Percentiles rank a stretch among this genome's conserved stretches.
Evolutionary conservation across 2,113 vertebrate species (phyloP).

Genomic region (Mastomys coucha): DNA sequence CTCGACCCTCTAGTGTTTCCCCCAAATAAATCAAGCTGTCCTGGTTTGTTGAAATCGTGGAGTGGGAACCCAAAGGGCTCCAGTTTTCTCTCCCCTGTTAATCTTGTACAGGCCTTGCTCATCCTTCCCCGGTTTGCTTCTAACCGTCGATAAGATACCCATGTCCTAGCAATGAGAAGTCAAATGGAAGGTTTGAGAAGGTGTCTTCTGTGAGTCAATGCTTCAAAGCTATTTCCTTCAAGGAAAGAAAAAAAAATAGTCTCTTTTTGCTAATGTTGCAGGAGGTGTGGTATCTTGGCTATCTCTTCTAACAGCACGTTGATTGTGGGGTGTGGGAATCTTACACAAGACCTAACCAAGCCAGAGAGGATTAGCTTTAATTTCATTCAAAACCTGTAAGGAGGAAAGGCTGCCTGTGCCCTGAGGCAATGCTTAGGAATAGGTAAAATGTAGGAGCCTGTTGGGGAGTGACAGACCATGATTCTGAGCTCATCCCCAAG

Average conservation of each 20-base stretch:
- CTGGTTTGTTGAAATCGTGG: not conserved
- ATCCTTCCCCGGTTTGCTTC: not conserved
- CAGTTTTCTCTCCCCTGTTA: not conserved
- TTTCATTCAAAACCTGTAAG: constrained; percentile 66
- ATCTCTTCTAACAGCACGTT: constrained; percentile 36
- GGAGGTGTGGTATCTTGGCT: constrained; percentile 63
- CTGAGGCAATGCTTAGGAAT: constrained; percentile 51
- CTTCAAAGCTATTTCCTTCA: constrained; percentile 36
- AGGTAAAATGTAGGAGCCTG: not conserved
- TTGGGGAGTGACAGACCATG: not conserved
- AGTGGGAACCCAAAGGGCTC: not conserved
- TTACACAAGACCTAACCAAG: constrained; percentile 71
- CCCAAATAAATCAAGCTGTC: not conserved
- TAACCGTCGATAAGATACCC: not conserved
- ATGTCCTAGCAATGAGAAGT: not conserved
- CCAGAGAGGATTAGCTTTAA: constrained; percentile 70
- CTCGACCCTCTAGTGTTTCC: not conserved
- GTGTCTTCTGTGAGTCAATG: constrained; percentile 40
- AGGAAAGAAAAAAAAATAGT: not conserved
- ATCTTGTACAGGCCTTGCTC: not conserved
- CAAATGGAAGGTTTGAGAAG: not conserved
- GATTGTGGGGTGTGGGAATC: constrained; percentile 72
- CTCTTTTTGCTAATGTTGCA: not conserved
- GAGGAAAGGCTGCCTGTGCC: constrained; percentile 53
- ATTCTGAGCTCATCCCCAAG: not conserved